Conservation (phyloP, 2,797 vertebrate genomes). For the Selene dorsalis region DNA sequence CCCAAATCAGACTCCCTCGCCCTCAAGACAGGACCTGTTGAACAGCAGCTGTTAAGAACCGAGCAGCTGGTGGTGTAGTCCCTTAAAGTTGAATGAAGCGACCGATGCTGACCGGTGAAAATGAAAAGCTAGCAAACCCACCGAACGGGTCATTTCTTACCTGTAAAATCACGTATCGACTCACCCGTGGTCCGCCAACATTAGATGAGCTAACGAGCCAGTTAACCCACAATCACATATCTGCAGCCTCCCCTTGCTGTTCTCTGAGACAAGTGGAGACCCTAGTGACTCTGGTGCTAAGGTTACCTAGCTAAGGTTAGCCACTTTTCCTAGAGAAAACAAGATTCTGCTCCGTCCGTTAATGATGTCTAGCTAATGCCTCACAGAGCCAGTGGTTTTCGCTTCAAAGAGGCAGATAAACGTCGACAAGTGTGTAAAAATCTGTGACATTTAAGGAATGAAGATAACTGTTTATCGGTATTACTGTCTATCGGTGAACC, state of each 20-base stretch:
- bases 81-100: conserved; percentile 1
- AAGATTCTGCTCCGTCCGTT: conserved; percentile 17
- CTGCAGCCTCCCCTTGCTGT: conserved; percentile 32
- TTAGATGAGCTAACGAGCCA: conserved; percentile 44
- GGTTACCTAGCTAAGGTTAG: conserved; percentile 68
- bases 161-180: conserved; percentile 44
- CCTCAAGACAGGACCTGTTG: conserved; percentile 65
- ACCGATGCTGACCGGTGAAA: background rate
- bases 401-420: background rate
- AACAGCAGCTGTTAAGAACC: conserved; percentile 21
- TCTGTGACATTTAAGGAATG: background rate
- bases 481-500: conserved; percentile 9
- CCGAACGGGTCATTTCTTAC: conserved; percentile 44
- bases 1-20: background rate
- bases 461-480: background rate
- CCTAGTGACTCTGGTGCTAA: conserved; percentile 55
- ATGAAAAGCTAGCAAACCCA: conserved; percentile 2
- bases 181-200: conserved; percentile 47
- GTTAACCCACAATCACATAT: conserved; percentile 55
- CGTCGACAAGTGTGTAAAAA: background rate
- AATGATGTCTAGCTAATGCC: background rate
- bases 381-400: background rate
- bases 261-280: conserved; percentile 38
- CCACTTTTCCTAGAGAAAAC: conserved; percentile 47
- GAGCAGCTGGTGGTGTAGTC: conserved; percentile 21